Percentiles rank a stretch among this genome's conserved stretches.
Conservation (phyloP, 2,113 vertebrate genomes). For the Plectropomus leopardus region DNA sequence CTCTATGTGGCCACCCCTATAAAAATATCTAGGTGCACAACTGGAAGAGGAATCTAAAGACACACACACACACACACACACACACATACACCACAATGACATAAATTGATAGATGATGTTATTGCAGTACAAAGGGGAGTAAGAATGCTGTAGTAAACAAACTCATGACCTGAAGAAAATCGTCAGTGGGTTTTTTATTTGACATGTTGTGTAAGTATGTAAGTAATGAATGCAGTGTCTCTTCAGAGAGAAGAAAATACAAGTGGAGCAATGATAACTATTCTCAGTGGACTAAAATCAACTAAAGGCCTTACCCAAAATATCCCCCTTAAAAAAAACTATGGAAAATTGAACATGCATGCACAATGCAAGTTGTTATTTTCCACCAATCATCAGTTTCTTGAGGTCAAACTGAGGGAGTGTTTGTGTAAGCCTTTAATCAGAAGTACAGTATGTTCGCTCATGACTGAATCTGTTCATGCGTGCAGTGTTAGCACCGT, state of each 20-base stretch:
- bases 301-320: neutral
- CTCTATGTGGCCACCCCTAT: too few relatives aligned
- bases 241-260: neutral
- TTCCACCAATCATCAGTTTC: neutral
- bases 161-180: neutral
- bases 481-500: slow-evolving; percentile 14
- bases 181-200: neutral
- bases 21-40: too few relatives aligned
- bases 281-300: neutral
- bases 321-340: neutral
- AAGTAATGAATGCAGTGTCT: neutral
- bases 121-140: neutral
- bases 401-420: neutral
- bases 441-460: slow-evolving; percentile 5
- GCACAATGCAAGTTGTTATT: neutral
- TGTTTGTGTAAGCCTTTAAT: neutral
- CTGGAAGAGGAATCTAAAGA: too few relatives aligned
- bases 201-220: neutral
- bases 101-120: slow-evolving; percentile 11
- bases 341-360: neutral
- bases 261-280: neutral
- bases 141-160: neutral
- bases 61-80: too few relatives aligned
- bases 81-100: too few relatives aligned
- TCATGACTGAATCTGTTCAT: slow-evolving; percentile 41